These are phyloP conservation scores for Ornithorhynchus anatinus DNA, from an alignment of 2,113 vertebrate species.

Conservation along the genomic window DNA sequence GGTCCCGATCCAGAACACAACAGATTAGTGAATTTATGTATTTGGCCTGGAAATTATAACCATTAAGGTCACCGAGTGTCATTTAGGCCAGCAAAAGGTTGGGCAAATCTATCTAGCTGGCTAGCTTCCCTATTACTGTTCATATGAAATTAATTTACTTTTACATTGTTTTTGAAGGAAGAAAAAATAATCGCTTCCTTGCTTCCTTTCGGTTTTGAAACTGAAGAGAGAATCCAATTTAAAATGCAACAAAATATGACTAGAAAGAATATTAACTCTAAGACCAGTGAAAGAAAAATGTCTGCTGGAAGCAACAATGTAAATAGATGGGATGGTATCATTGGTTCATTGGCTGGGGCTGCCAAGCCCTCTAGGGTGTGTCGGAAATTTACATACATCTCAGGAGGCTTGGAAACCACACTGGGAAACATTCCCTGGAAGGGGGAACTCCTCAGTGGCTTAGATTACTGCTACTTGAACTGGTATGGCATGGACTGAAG, in stretches of 20 bases:
- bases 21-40: too few species aligned
- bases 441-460: conserved; percentile 60
- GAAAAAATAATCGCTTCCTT: background rate
- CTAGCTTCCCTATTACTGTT: background rate
- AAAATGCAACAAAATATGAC: background rate
- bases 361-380: conserved; percentile 8
- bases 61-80: background rate
- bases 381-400: conserved; percentile 44
- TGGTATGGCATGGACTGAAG: conserved; percentile 61
- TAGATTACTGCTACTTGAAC: conserved; percentile 65
- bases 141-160: background rate
- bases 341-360: conserved; percentile 16
- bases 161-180: background rate
- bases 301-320: background rate
- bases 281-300: background rate
- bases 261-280: background rate
- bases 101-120: background rate
- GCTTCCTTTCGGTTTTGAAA: background rate
- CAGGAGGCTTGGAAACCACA: conserved; percentile 62
- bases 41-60: background rate
- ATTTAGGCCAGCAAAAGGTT: background rate
- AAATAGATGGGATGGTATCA: background rate
- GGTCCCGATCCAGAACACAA: background rate
- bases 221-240: conserved; percentile 4
- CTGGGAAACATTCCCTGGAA: conserved; percentile 61